These are phyloP conservation scores for Marisa cornuarietis DNA, from an alignment of 1,140 invertebrate species.

Conservation along the genomic window DNA sequence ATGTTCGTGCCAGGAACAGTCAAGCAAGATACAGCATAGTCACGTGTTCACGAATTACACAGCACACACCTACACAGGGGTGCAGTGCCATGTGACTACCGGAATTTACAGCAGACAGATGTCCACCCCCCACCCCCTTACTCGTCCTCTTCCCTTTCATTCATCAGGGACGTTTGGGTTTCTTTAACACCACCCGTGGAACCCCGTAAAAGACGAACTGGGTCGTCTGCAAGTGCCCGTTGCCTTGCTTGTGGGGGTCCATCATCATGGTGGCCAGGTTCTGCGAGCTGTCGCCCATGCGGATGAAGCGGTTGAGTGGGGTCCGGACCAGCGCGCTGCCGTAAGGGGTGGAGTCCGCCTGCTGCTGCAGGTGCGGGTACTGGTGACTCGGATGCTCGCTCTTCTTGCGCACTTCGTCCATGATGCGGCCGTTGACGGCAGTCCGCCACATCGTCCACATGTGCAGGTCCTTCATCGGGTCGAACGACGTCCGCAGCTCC, in stretches of 20 bases:
- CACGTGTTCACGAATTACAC: no score
- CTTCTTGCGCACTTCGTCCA: slow-evolving; percentile 28
- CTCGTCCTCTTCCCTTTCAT: no score
- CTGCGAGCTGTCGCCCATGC: slow-evolving; percentile 18
- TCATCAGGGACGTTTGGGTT: slow-evolving; percentile 3
- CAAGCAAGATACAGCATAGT: no score
- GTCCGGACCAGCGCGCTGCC: slow-evolving; percentile 27
- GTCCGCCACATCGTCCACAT: slow-evolving; percentile 44
- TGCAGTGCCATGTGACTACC: no score
- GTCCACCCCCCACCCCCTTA: no score
- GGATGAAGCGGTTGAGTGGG: slow-evolving; percentile 33
- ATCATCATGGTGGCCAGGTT: slow-evolving; percentile 9
- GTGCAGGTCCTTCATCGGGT: slow-evolving; percentile 40
- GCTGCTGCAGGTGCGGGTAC: not conserved
- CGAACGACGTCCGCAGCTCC: slow-evolving; percentile 31
- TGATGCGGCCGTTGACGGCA: slow-evolving; percentile 38
- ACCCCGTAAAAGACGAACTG: slow-evolving; percentile 40
- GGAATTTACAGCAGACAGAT: no score
- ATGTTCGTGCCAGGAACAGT: no score
- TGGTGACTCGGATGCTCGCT: not conserved
- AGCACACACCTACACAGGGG: no score
- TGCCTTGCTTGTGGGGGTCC: slow-evolving; percentile 15
- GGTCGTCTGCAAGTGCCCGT: slow-evolving; percentile 16
- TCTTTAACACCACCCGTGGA: slow-evolving; percentile 30
- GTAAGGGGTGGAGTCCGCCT: slow-evolving; percentile 15